These are phyloP conservation scores for Chelonus formosanus DNA, from an alignment of 2,888 invertebrate genomes.

Conservation along the genomic window DNA sequence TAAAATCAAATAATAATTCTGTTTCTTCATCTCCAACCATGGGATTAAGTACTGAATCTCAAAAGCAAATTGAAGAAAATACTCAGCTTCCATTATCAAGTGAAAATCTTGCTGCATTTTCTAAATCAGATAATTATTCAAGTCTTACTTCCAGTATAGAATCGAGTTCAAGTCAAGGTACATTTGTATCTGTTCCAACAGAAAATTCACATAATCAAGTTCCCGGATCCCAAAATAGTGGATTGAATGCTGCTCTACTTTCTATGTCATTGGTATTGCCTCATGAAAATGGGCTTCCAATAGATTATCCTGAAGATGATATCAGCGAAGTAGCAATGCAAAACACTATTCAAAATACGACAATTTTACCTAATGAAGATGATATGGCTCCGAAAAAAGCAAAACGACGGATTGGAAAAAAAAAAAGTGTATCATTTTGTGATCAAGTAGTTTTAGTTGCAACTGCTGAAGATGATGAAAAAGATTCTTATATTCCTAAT, in stretches of 20 bases:
- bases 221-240: conserved; percentile 43
- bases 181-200: conserved; percentile 37
- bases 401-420: conserved; percentile 70
- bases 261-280: conserved; percentile 64
- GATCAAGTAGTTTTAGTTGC: conserved; percentile 93
- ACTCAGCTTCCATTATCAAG: conserved; percentile 27
- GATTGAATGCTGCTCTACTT: conserved; percentile 57
- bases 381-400: conserved; percentile 66
- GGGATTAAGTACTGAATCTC: conserved; percentile 33
- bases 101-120: conserved; percentile 36
- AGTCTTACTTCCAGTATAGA: conserved; percentile 46
- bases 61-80: conserved; percentile 28
- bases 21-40: conserved; percentile 42
- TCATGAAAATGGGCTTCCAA: conserved; percentile 67
- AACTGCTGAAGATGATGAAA: conserved; percentile 91
- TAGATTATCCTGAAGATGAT: conserved; percentile 61
- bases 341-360: conserved; percentile 62
- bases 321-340: conserved; percentile 63
- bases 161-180: conserved; percentile 51
- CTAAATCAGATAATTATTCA: conserved; percentile 38
- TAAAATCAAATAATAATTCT: conserved; percentile 36
- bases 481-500: conserved; percentile 89
- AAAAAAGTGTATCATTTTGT: conserved; percentile 94
- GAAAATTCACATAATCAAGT: not conserved
- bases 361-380: conserved; percentile 59